Percentiles rank a stretch among this genome's conserved stretches.
Evolutionary conservation across 2,888 invertebrate genomes (phyloP).

Genomic region (Spisula solida): DNA sequence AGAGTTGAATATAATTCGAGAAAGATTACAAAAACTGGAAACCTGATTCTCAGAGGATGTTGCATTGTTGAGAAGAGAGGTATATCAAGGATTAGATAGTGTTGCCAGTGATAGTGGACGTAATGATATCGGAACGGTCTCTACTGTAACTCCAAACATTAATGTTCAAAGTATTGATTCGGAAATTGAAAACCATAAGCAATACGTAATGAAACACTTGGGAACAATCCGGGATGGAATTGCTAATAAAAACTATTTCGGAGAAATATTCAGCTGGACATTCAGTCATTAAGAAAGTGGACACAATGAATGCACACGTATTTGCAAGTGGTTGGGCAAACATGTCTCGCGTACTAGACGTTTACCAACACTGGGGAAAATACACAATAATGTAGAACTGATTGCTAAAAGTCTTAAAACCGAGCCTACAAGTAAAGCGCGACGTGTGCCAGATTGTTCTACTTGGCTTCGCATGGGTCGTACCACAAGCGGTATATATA

Average conservation of each 20-base stretch:
- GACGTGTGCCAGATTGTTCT: constrained; percentile 50
- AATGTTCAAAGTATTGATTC: background rate
- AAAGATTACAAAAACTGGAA: constrained; percentile 39
- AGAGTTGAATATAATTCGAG: constrained; percentile 22
- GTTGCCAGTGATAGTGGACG: background rate
- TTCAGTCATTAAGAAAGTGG: constrained; percentile 4
- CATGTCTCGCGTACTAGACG: background rate
- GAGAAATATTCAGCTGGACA: constrained; percentile 6
- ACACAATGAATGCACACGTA: background rate
- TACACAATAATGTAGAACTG: background rate
- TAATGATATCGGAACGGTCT: background rate
- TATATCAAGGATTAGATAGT: constrained; percentile 21
- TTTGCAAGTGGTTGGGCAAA: background rate
- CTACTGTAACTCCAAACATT: background rate
- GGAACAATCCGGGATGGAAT: background rate
- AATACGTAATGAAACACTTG: constrained; percentile 2
- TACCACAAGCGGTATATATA: constrained; percentile 58
- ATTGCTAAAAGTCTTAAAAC: background rate
- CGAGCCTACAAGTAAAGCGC: background rate
- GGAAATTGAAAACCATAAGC: constrained; percentile 7
- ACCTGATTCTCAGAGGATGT: constrained; percentile 39
- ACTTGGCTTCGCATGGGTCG: constrained; percentile 48
- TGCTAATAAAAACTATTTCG: constrained; percentile 38
- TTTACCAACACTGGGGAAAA: background rate
- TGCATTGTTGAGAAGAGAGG: constrained; percentile 33